Evolutionary conservation across 92 coral and sea anemone genomes (phyloP), one percentile per base, ranked within the genome.

Genomic region (Porites rus): DNA sequence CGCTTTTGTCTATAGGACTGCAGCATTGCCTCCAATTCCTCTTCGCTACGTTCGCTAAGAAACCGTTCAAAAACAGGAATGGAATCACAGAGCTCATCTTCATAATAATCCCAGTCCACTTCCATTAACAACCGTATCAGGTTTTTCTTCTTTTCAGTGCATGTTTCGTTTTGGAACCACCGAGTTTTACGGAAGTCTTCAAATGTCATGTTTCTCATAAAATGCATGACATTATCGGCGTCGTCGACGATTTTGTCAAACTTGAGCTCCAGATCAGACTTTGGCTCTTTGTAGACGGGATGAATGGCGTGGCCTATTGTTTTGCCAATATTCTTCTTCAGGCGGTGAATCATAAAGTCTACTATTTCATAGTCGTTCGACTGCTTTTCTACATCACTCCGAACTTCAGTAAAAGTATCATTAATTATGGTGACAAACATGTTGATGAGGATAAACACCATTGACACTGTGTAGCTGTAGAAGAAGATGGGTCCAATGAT

Each of bases 371-470:
- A 94, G 9, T 94, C 97, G 62, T 94, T 94, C 18, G 97, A 70
- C 81, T 94, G 97, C 81, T 94, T 94, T 13, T 86, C 88, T 72
- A 94, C 95, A 69, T 94, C 97, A 70, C 93, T 86, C 46, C 88
- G 91, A 20, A 94, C 97, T 78, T 96, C 98, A 12, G 89, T 68
- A 71, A 92, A 96, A 3, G 98, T 87, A 73, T 96, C 98, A 89
- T 92, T 96, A 89, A 96, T 94, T 73, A 96, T 96, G 58, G 98
- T 92, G 77, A 96, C 65, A 73, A 96, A 96, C 93, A 96, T 92
- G 92, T 96, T 96, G 88, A 96, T 81, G 51, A 96, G 93, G 51
- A 96, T 86, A 81, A 96, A 94, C 74, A 94, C 90, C 98, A 96
- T 94, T 59, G 89, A 84, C 60, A 96, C 69, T 3, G 97, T 96